Evolutionary conservation across 2,888 invertebrate genomes (phyloP), one percentile per base, ranked within the genome.

Genomic region (Pyralis farinalis): DNA sequence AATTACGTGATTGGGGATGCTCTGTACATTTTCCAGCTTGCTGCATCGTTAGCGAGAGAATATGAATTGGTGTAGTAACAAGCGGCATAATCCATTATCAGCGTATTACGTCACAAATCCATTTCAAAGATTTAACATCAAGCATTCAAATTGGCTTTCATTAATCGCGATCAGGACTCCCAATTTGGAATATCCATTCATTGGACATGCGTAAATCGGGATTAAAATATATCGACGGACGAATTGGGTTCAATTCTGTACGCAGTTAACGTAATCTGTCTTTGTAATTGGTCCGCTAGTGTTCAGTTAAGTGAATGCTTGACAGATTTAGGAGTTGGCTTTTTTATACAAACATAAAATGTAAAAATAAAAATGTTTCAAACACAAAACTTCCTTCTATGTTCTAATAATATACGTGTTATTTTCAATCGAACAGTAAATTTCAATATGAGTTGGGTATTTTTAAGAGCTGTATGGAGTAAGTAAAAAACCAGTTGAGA

Each of bases 211-310:
- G 75, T 74, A 73, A 76, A 74, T 70, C 58, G 66, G 73, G 78
- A 79, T 84, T 82, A 78, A 83, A 84, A 80, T 83, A 76, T 80
- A 81, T 79, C 64, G 71, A 65, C 53, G 69, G 71, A 74, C 75
- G 81, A 82, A 83, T 82, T 79, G 78, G 69, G 69, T 65, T 67
- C 71, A 63, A 77, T 76, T 75, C 71, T 63, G 71, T 63, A 67
- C 59, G 65, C 66, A 61, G 68, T 70, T 75, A 70, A 59, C 55
- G 74, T 82, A 77, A 83, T 84, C 80, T 68, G 64, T 80, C 80
- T 78, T 75, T 68, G 75, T 81, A 82, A 85, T 83, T 83, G 80
- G 71, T 75, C 82, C 58, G 58, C 51, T 66, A 58, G 62, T 59
- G 50, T 55, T 53, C 48, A 50, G 53, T 43, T 52, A 61, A 58